These are phyloP conservation scores for Platygyra sinensis DNA, from an alignment of 64 coral and sea anemone species.

Conservation along the genomic window DNA sequence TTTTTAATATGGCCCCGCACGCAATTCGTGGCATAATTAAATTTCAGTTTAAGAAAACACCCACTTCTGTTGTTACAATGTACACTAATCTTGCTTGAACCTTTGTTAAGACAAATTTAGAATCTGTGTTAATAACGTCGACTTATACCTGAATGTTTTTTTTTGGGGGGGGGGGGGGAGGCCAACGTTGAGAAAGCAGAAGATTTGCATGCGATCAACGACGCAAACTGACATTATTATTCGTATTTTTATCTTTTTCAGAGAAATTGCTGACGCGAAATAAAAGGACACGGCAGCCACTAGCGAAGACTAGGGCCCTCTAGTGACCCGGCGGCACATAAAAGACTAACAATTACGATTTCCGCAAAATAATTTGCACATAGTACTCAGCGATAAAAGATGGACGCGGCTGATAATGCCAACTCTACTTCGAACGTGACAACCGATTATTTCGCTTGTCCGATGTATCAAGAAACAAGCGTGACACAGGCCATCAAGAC, in stretches of 20 bases:
- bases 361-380: neutral
- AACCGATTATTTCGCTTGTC: constrained; percentile 2
- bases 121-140: neutral
- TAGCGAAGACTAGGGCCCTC: neutral
- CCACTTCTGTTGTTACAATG: neutral
- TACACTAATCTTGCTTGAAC: neutral
- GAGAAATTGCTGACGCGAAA: neutral
- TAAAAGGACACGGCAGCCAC: neutral
- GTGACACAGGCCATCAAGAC: constrained; percentile 61
- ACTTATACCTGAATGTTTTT: neutral
- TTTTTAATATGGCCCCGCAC: neutral
- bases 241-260: too few species aligned
- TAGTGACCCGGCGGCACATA: neutral
- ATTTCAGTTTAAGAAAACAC: neutral
- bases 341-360: neutral
- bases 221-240: neutral
- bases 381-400: neutral
- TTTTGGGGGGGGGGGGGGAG: too few species aligned
- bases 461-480: constrained; percentile 31
- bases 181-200: neutral
- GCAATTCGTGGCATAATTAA: neutral
- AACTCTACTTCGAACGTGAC: constrained; percentile 24
- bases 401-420: neutral
- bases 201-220: neutral
- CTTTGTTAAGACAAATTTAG: neutral